Conservation (phyloP, 2,113 vertebrate genomes). For the Cryptotis parvus region DNA sequence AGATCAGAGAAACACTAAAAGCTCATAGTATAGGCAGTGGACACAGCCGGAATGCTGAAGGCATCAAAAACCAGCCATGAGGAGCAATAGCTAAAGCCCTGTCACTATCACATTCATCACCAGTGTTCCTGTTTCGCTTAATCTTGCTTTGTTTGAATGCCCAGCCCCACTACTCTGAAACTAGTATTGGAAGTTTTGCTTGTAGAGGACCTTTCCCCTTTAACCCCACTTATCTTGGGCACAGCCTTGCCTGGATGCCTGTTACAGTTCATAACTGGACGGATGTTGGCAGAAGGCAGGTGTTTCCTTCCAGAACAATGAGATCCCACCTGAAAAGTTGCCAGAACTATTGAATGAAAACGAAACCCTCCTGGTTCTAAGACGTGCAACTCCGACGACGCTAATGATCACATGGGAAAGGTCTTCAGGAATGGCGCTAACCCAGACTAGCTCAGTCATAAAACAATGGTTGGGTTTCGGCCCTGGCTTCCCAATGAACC, state of each 20-base stretch:
- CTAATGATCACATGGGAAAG: not conserved
- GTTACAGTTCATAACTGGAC: not conserved
- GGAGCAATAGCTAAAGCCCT: not conserved
- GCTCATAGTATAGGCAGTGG: not conserved
- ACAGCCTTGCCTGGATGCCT: not conserved
- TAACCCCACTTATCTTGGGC: not conserved
- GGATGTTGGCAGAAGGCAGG: not conserved
- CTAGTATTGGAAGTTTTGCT: not conserved
- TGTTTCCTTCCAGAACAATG: not conserved
- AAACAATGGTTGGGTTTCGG: not conserved
- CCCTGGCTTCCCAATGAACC: not conserved
- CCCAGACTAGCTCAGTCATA: not conserved
- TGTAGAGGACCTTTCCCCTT: not conserved
- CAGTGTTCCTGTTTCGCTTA: not conserved
- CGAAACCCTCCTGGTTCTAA: not conserved
- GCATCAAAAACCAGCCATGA: not conserved
- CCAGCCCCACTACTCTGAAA: not conserved
- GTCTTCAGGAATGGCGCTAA: not conserved
- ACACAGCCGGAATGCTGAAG: not conserved
- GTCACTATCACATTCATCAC: no score
- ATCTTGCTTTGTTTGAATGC: not conserved
- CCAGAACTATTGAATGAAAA: not conserved
- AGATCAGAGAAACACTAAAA: slow-evolving; percentile 18
- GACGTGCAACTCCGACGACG: not conserved
- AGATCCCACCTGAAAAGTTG: not conserved